Conservation (phyloP, 2,113 vertebrate genomes). For the Gavia stellata region DNA sequence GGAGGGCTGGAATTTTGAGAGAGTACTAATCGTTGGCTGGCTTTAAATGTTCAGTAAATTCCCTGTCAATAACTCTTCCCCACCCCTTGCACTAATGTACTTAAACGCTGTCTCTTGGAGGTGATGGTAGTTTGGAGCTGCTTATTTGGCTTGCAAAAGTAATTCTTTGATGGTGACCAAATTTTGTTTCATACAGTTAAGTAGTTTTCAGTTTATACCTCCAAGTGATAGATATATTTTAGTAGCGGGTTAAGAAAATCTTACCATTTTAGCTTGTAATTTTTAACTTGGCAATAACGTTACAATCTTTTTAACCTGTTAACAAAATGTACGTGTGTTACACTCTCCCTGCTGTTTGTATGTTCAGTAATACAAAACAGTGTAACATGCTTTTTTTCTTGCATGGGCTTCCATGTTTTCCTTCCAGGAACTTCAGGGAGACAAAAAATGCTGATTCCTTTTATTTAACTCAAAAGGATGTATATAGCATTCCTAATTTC, state of each 20-base stretch:
- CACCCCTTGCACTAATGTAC: neutral
- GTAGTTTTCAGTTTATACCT: neutral
- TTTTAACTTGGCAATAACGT: neutral
- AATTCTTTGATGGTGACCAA: neutral
- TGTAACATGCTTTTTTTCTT: neutral
- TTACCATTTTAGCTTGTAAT: rapidly evolving
- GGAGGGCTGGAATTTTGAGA: neutral
- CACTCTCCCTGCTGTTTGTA: neutral
- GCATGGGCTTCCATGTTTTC: neutral
- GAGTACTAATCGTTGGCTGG: no score
- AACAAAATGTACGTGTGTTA: neutral
- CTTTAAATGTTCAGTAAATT: neutral
- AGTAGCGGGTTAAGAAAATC: neutral
- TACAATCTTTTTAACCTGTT: neutral
- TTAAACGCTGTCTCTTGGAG: neutral
- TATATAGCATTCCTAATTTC: neutral
- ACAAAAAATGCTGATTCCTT: neutral
- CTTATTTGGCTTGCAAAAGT: neutral
- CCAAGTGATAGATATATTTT: neutral
- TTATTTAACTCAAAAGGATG: neutral
- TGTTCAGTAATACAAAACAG: neutral
- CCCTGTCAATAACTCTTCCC: neutral
- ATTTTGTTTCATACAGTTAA: neutral
- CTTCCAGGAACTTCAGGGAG: neutral
- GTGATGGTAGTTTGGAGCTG: neutral